Evolutionary conservation across 2,888 invertebrate genomes (phyloP), one percentile per base, ranked within the genome.

Genomic region (Adela reaumurella): DNA sequence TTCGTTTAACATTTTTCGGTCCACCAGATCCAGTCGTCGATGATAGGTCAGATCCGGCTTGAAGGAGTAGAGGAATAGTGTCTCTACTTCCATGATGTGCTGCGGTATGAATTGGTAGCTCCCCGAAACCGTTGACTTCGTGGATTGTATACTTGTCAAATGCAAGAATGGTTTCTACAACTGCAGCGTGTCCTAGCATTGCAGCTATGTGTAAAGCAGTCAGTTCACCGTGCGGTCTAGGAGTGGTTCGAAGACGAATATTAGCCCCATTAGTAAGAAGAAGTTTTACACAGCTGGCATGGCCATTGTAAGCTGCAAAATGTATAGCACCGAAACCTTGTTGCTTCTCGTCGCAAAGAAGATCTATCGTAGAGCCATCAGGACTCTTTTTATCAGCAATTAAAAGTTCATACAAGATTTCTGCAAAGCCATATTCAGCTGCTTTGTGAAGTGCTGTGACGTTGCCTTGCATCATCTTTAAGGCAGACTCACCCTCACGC

Each of bases 361-460:
- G 51, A n/a, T 41, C 5, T 17, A 41, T 29, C 16, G 52, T 51
- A 3, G 54, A 50, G 35, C 64, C 50, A 48, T 58, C 53, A 1
- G 73, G 65, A 2, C 71, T 56, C 17, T 59, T 53, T 63, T 76
- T 61, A 59, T 81, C 61, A 59, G 71, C 59, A 58, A 71, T 68
- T 20, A 86, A 58, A 43, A 86, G 63, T 19, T 70, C 62, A 59
- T 73, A 73, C 11, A 86, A 70, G 57, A 84, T 81, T 48, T 79
- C 76, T 17, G 70, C 55, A 51, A 82, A 71, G 0, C 84, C 83
- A 53, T 72, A 61, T 55, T 80, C 81, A 43, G 84, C 80, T 35
- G 86, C 84, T 50, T 82, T 64, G 54, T 86, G 85, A n/a, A 86
- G 64, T 45, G 85, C 77, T 41, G 81, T 86, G 0, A 74, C 64